phyloP scores from a whole-genome alignment of 2,113 vertebrate species.

The Gasterosteus nipponicus region DNA sequence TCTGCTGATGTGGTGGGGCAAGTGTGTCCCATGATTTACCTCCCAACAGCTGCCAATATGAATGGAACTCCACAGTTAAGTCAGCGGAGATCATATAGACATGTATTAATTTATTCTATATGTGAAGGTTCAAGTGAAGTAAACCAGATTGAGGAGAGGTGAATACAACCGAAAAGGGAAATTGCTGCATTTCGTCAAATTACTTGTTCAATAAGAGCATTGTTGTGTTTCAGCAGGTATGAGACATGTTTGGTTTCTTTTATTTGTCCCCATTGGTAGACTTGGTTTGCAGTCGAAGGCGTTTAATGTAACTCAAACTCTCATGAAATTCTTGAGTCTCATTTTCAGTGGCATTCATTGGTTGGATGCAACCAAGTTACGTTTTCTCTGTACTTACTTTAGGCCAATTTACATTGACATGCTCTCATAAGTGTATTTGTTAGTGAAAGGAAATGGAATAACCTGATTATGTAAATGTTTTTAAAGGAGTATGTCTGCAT shows the following conservation, averaged over 20 bases:
- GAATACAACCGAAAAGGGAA: background rate
- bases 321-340: background rate
- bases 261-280: too few relatives aligned
- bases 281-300: too few relatives aligned
- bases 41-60: conserved; percentile 12
- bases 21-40: conserved; percentile 4
- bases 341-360: background rate
- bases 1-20: conserved; percentile 2
- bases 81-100: background rate
- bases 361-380: background rate
- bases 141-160: background rate
- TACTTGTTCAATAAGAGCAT: background rate
- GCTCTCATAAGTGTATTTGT: too few relatives aligned
- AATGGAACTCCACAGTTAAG: conserved; percentile 4
- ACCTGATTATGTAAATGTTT: too few relatives aligned
- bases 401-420: too few relatives aligned
- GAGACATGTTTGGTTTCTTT: background rate
- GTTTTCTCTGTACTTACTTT: background rate
- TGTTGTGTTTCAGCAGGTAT: background rate
- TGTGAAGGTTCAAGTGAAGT: background rate
- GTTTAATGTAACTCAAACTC: background rate
- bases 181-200: background rate
- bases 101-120: background rate
- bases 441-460: too few relatives aligned
- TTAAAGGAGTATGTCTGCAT: background rate